phyloP scores from a whole-genome alignment of 2,113 vertebrate genomes.

The Trochalopteron elliotii region DNA sequence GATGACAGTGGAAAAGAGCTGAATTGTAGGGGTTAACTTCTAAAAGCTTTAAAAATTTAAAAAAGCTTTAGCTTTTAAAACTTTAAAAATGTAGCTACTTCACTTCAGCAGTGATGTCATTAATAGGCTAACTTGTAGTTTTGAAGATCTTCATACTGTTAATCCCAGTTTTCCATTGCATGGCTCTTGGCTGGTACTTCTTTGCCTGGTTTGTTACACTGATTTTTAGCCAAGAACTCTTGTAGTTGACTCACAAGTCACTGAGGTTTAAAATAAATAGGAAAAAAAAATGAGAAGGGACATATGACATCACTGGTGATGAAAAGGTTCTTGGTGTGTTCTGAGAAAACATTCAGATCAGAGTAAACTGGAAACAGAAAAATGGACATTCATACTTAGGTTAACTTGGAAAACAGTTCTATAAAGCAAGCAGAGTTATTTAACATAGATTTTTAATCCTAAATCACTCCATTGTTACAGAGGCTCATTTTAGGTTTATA shows the following conservation, averaged over 20 bases:
- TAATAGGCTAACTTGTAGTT: conserved; percentile 4
- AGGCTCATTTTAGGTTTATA: not conserved
- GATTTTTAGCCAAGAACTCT: conserved; percentile 33
- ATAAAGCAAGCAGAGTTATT: not conserved
- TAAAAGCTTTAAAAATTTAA: too few relatives aligned
- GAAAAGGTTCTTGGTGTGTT: conserved; percentile 18
- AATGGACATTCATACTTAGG: not conserved
- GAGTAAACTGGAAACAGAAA: not conserved
- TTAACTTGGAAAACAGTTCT: not conserved
- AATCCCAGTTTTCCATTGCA: conserved; percentile 35
- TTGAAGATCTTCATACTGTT: conserved; percentile 23
- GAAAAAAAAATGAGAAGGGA: not conserved
- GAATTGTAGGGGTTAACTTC: not conserved
- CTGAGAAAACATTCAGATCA: conserved; percentile 34
- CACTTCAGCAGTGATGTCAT: conserved; percentile 26
- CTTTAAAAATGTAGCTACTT: not conserved
- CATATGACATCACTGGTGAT: conserved; percentile 45
- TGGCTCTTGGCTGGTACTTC: conserved; percentile 37
- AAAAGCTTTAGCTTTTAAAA: too few relatives aligned
- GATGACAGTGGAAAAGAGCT: not conserved
- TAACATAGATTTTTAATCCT: not conserved
- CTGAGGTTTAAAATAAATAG: conserved; percentile 55
- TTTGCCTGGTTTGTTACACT: conserved; percentile 25
- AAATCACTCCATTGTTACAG: not conserved
- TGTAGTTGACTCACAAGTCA: conserved; percentile 64